phyloP scores from a whole-genome alignment of 1,140 invertebrate genomes.

The Caenorhabditis tropicalis region DNA sequence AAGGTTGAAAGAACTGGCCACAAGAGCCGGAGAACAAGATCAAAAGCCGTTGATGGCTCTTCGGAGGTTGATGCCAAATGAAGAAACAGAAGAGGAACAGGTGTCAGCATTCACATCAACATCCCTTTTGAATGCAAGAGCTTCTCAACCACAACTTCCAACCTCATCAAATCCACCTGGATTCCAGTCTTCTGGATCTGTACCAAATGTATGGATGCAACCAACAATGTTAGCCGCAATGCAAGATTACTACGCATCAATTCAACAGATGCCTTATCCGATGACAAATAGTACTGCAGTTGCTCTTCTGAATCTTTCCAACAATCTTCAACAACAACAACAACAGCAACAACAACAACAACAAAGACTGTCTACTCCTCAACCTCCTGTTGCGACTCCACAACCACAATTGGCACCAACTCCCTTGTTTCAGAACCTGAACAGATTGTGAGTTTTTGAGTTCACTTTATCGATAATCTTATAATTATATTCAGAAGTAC shows the following conservation, averaged over 20 bases:
- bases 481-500: constrained; percentile 27
- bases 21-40: constrained; percentile 60
- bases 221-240: constrained; percentile 68
- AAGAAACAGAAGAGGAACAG: constrained; percentile 54
- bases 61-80: constrained; percentile 43
- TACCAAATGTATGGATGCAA: constrained; percentile 66
- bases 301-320: constrained; percentile 56
- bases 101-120: constrained; percentile 52
- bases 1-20: constrained; percentile 69
- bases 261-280: constrained; percentile 32
- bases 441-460: constrained; percentile 12
- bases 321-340: constrained; percentile 51
- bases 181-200: constrained; percentile 27
- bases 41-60: constrained; percentile 22
- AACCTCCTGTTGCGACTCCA: constrained; percentile 1
- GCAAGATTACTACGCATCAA: constrained; percentile 66
- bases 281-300: constrained; percentile 57
- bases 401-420: constrained; percentile 15
- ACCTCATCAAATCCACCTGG: constrained; percentile 42
- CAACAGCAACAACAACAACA: neutral
- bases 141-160: constrained; percentile 34
- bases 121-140: constrained; percentile 34
- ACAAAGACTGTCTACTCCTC: neutral
- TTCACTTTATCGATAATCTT: too few relatives aligned
- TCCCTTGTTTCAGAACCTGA: constrained; percentile 13